A percentile compares a stretch with the other conserved stretches of the same genome.
These are phyloP conservation scores for Pollenia labialis DNA, from an alignment of 2,888 invertebrate species.

Conservation along the genomic window DNA sequence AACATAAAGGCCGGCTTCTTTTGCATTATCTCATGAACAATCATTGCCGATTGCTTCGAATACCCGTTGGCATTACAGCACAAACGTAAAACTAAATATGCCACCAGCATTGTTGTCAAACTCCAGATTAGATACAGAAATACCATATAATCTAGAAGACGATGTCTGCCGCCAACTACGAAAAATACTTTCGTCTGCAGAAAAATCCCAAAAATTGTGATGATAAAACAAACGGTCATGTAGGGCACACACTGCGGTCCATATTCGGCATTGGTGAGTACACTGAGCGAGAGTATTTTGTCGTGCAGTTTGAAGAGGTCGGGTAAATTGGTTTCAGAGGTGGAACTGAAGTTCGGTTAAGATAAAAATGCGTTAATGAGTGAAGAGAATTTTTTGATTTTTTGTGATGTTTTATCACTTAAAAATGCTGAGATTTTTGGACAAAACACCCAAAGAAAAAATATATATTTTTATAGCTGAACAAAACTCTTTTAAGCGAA, in stretches of 20 bases:
- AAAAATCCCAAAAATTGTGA: constrained; percentile 83
- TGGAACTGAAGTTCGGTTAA: constrained; percentile 74
- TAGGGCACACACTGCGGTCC: constrained; percentile 82
- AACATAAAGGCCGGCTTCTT: constrained; percentile 84
- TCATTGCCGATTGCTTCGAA: constrained; percentile 83
- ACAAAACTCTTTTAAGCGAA: no score
- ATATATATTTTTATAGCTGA: neutral
- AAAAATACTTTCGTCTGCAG: constrained; percentile 83
- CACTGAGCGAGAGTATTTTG: constrained; percentile 81
- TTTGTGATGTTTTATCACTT: neutral
- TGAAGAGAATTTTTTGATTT: no score
- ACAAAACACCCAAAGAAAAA: neutral
- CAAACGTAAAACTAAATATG: constrained; percentile 80
- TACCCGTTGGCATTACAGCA: constrained; percentile 82
- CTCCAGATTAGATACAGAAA: constrained; percentile 82
- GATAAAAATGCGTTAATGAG: no score
- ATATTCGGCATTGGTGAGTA: constrained; percentile 80
- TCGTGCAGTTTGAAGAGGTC: constrained; percentile 83
- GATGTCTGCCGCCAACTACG: constrained; percentile 80
- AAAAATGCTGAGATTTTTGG: neutral
- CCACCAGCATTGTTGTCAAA: constrained; percentile 79
- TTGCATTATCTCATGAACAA: constrained; percentile 84
- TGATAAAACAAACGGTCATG: constrained; percentile 82
- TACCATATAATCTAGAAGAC: constrained; percentile 79
- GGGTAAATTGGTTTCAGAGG: constrained; percentile 81